Percentiles rank a stretch among this genome's conserved stretches.
Evolutionary conservation across 2,113 vertebrate genomes (phyloP).

Genomic region (Istiophorus platypterus): DNA sequence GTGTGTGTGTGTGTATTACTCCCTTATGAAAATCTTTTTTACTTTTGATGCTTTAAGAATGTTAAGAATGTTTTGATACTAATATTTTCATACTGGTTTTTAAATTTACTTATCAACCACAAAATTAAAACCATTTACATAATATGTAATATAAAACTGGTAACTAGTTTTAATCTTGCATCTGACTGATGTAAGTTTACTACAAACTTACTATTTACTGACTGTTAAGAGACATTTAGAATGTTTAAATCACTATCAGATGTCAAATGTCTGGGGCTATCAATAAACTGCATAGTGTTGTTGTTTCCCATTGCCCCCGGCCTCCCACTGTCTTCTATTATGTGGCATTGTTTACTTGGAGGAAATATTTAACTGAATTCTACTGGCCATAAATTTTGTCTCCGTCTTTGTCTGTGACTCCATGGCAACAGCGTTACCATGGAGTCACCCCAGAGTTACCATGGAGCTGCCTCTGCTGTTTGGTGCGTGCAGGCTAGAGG

Average conservation of each 20-base stretch:
- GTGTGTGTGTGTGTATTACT: no score
- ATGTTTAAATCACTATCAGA: not conserved
- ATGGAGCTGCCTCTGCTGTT: conserved; percentile 41
- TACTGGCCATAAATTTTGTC: not conserved
- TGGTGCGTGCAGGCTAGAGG: not conserved
- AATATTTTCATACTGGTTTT: not conserved
- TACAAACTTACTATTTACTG: not conserved
- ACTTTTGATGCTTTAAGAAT: not conserved
- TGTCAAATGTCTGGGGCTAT: not conserved
- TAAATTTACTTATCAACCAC: no score
- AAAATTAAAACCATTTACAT: no score
- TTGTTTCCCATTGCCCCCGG: not conserved
- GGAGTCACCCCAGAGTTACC: conserved; percentile 44
- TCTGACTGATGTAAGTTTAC: not conserved
- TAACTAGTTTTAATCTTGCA: not conserved
- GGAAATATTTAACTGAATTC: conserved; percentile 1
- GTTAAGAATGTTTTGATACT: no score
- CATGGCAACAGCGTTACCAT: conserved; percentile 70
- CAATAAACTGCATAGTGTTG: not conserved
- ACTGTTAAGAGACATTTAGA: not conserved
- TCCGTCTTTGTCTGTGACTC: conserved; percentile 31
- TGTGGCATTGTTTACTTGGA: not conserved
- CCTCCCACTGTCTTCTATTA: not conserved
- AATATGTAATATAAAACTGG: no score
- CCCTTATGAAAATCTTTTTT: no score